Percentiles rank a stretch among this genome's conserved stretches.
Conservation (phyloP, 2,888 invertebrate genomes). For the Thymelicus lineola region DNA sequence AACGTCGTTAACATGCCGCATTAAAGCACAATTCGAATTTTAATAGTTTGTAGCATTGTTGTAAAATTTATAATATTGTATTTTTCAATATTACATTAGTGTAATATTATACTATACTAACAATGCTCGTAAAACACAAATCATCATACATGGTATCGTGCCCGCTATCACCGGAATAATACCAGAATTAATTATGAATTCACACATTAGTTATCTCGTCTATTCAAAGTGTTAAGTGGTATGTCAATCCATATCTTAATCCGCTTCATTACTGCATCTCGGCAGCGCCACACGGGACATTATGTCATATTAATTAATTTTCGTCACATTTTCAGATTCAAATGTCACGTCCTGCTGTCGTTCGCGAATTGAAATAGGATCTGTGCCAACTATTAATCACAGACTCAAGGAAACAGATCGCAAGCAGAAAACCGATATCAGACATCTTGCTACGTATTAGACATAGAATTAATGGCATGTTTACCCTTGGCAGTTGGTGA, state of each 20-base stretch:
- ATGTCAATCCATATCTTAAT: slow-evolving; percentile 59
- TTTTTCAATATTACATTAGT: slow-evolving; percentile 50
- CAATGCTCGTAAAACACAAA: neutral
- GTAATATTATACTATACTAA: neutral
- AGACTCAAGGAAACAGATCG: slow-evolving; percentile 36
- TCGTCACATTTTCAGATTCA: slow-evolving; percentile 50
- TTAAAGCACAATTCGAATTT: slow-evolving; percentile 56
- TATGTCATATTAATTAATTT: slow-evolving; percentile 58
- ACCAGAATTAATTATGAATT: slow-evolving; percentile 44
- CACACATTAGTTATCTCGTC: slow-evolving; percentile 41
- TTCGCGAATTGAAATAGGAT: slow-evolving; percentile 20
- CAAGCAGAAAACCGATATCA: slow-evolving; percentile 44
- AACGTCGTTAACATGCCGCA: slow-evolving; percentile 58
- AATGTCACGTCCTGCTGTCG: slow-evolving; percentile 18
- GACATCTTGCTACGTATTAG: slow-evolving; percentile 46
- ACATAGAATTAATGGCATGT: slow-evolving; percentile 56
- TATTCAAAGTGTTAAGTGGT: slow-evolving; percentile 49
- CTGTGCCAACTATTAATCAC: slow-evolving; percentile 39
- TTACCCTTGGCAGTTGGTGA: slow-evolving; percentile 1
- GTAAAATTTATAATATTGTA: slow-evolving; percentile 59
- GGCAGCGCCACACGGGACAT: slow-evolving; percentile 49
- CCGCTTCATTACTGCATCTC: slow-evolving; percentile 53
- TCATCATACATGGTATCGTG: neutral
- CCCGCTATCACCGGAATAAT: slow-evolving; percentile 24
- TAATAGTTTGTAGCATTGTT: slow-evolving; percentile 58